These are phyloP conservation scores for Dryomyza anilis DNA, from an alignment of 2,888 invertebrate genomes.

Conservation along the genomic window DNA sequence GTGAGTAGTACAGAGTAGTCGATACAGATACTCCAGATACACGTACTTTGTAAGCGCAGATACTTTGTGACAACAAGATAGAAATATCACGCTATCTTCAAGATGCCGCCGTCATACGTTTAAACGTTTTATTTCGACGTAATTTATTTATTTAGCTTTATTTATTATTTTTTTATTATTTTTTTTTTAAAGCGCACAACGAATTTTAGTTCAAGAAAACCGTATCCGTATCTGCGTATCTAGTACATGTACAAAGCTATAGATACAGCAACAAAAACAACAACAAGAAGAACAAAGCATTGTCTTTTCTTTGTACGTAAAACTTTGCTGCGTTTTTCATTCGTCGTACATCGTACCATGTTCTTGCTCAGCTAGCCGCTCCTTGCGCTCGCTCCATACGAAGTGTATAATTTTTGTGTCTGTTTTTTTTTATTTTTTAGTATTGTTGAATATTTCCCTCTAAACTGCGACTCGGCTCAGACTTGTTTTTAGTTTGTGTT, in stretches of 20 bases:
- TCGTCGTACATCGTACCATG: constrained; percentile 1
- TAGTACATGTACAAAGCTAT: not conserved
- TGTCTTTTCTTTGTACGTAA: constrained; percentile 5
- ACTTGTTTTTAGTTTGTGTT: constrained; percentile 15
- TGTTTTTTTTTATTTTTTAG: too few relatives aligned
- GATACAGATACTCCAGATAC: too few relatives aligned
- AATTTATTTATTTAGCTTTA: not conserved
- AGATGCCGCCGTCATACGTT: constrained; percentile 19
- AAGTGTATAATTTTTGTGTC: not conserved
- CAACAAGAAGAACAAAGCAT: not conserved
- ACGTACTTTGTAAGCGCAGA: too few relatives aligned
- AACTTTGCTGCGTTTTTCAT: constrained; percentile 21
- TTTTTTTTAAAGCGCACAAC: not conserved
- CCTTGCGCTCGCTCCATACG: not conserved
- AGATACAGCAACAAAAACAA: not conserved
- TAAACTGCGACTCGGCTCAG: constrained; percentile 16
- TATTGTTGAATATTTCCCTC: not conserved
- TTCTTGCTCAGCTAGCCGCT: constrained; percentile 7
- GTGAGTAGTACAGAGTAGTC: too few relatives aligned
- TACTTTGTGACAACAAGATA: not conserved
- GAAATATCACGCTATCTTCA: not conserved
- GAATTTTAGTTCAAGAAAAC: not conserved
- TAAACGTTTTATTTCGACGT: constrained; percentile 2
- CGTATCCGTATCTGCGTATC: constrained; percentile 19
- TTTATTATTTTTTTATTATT: not conserved